A percentile compares a stretch with the other conserved stretches of the same genome.
Evolutionary conservation across 1,140 invertebrate genomes (phyloP).

Genomic region (Diachasma alloeum): DNA sequence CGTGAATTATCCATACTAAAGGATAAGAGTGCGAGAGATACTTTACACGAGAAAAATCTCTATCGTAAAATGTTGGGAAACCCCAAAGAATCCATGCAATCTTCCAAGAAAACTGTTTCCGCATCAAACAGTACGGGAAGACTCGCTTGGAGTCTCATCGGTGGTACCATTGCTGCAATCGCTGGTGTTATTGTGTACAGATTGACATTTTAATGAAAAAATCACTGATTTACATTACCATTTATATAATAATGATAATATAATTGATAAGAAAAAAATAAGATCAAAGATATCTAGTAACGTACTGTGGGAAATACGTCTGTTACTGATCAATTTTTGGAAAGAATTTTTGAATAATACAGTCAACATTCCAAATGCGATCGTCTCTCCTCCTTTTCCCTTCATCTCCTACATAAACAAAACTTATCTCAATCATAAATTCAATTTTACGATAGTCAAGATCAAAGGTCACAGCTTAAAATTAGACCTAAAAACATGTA

Average conservation of each 20-base stretch:
- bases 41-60: constrained; percentile 68
- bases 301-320: neutral
- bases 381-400: neutral
- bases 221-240: neutral
- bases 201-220: constrained; percentile 36
- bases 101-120: neutral
- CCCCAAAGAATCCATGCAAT: constrained; percentile 31
- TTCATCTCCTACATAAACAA: neutral
- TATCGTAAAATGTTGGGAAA: constrained; percentile 74
- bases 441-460: neutral
- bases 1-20: constrained; percentile 70
- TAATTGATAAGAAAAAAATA: neutral
- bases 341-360: neutral
- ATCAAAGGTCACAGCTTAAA: neutral
- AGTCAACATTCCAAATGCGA: neutral
- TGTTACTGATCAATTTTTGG: neutral
- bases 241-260: neutral
- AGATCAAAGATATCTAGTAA: neutral
- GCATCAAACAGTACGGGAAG: constrained; percentile 34
- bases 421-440: neutral
- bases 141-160: constrained; percentile 55
- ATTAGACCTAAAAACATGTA: neutral
- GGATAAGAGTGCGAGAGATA: constrained; percentile 67
- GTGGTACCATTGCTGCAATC: constrained; percentile 52
- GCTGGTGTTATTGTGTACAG: constrained; percentile 54